These are phyloP conservation scores for Crotalus viridis DNA, from an alignment of 2,113 vertebrate genomes.

Conservation along the genomic window DNA sequence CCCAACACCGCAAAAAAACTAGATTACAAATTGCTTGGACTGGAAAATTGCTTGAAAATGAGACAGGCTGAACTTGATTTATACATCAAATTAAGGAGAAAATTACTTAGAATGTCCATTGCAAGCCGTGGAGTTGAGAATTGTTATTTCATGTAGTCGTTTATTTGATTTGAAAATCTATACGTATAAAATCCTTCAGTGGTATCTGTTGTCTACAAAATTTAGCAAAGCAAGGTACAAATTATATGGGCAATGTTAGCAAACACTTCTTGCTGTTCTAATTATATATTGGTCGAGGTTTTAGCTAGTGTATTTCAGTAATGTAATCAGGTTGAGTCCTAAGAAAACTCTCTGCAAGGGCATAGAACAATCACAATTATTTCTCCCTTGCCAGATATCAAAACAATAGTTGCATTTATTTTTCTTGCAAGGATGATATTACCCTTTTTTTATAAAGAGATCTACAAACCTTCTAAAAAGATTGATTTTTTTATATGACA, in stretches of 20 bases:
- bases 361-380: background rate
- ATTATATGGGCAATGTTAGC: slow-evolving; percentile 46
- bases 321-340: background rate
- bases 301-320: background rate
- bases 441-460: background rate
- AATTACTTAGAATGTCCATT: slow-evolving; percentile 38
- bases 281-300: slow-evolving; percentile 27
- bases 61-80: slow-evolving; percentile 35
- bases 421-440: background rate
- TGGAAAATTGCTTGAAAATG: slow-evolving; percentile 49
- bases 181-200: slow-evolving; percentile 8
- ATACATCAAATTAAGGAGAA: slow-evolving; percentile 37
- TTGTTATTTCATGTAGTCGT: slow-evolving; percentile 27
- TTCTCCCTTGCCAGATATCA: background rate
- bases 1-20: slow-evolving; percentile 35
- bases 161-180: slow-evolving; percentile 42
- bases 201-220: slow-evolving; percentile 5
- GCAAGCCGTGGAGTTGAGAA: slow-evolving; percentile 36
- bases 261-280: slow-evolving; percentile 24
- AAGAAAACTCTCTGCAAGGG: background rate
- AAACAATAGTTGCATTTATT: background rate
- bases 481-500: background rate
- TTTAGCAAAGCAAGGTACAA: slow-evolving; percentile 26
- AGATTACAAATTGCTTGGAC: slow-evolving; percentile 56
- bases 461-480: background rate